Base-by-base conservation (phyloP, 2,888 invertebrate genomes). In the Amblyjoppa proteus region DNA sequence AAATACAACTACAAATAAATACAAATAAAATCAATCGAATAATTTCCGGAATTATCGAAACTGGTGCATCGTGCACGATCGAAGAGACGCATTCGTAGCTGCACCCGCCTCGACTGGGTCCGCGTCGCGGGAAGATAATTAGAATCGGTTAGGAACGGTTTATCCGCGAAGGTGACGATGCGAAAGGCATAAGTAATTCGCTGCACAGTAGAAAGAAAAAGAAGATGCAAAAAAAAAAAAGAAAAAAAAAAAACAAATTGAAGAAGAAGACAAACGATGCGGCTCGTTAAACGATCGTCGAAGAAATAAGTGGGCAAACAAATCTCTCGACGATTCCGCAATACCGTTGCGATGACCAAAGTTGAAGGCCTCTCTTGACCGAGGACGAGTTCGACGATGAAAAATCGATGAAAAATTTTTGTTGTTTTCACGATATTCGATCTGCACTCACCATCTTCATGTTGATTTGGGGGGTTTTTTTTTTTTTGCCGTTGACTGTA, bases 371-470 rank as follows among this genome's bases (percentile, higher is more conserved):
- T 20, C 9, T 13, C 13, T 28, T 1, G 4, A 58, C 78, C 56
- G 53, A 13, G 45, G 56, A 58, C 49, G 49, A 49, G 3, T 28
- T 45, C 41, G 45, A 4, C 58, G 69, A 38, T 20, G 20, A 20
- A 20, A 20, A 20, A 3, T 49, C 64, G 7, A 9, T 75, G 9
- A 28, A 6, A 7, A 34, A 66, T 51, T 58, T 41, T 45, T 79
- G 28, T 71, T 31, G 61, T 2, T 58, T 61, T 58, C 9, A 38
- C 34, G 51, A 49, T n/a, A n/a, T 45, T 56, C 68, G 13, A 61
- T 70, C 53, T 61, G 51, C 70, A 87, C 88, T 83, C 88, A 88
- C 88, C 88, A 88, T 86, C 83, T 88, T 88, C 88, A 88, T 88
- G 82, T 86, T 88, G 86, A 81, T 20, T n/a, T 16, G 28, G 64